Base-by-base conservation (phyloP, 2,797 vertebrate species). In the Rachycentron canadum region DNA sequence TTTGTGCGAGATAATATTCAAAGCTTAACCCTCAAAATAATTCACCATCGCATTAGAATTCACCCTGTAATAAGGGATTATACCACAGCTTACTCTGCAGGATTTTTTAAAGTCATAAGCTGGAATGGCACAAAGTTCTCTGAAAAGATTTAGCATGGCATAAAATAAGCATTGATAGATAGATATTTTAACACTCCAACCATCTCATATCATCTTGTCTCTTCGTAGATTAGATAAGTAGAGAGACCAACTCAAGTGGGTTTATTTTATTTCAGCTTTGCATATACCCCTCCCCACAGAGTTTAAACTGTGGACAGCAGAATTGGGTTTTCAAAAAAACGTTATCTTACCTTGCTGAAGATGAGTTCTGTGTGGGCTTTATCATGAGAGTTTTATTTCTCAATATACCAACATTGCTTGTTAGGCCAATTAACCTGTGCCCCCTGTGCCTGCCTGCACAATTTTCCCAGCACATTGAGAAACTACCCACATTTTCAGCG, bases 391-490 rank as follows among this genome's bases (percentile, higher is more conserved):
- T 61, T 82, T 43, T 65, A 80, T 81, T 85, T 73, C 73, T 79
- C 30, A 2, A 71, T 80, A 78, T 72, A 76, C 47, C 43, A 75
- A 56, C 69, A 70, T 55, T 36, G 40, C 23, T 59, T 73, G 57
- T 88, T 78, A 43, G 62, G 41, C 76, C 78, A 89, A 78, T 90
- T 81, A 84, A 84, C 84, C 70, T n/a, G n/a, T 16, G 38, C 38
- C 57, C 30, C 43, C 41, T 25, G 61, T 8, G 45, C 56, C 47
- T 68, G 58, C 73, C 71, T 32, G 50, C 61, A 56, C 78, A 66
- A 81, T 86, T 82, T 74, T n/a, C 58, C 49, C 57, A 32, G 64
- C 62, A 49, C 74, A 47, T 32, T 59, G 40, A 76, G 30, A 86
- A 86, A 79, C 61, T 1, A 3, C 62, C 2, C 52, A 55, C 63